Evolutionary conservation across 2,113 vertebrate species (phyloP), one percentile per base, ranked within the genome.

Genomic region (Clarias gariepinus): DNA sequence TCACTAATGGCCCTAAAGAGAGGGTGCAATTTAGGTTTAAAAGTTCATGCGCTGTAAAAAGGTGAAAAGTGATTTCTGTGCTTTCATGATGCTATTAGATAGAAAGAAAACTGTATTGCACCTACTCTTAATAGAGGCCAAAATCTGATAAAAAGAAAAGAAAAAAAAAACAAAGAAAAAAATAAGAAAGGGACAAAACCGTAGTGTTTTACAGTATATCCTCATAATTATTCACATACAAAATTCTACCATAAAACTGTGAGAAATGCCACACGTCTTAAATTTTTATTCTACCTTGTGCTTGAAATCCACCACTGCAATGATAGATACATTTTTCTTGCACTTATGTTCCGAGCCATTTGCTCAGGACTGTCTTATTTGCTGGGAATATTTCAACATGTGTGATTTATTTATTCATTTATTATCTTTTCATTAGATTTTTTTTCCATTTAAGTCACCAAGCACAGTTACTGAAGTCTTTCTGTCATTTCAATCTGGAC

Each of bases 11-110:
- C 53, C 89, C 57, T 86, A 85, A 87, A 89, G 90, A 86, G 88
- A 83, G 89, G 88, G 89, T 92, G 88, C 89, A 90, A 89, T 82
- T 88, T 81, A 90, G 90, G 84, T 61, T 89, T 85, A 60, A 55
- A 53, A 77, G 53, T 36, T 21, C 41, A 64, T 9, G 16, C 33
- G 12, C 47, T 58, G 58, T 25, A 52, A 53, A n/a, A 60, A 25
- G 19, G 19, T 63, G n/a, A 64, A 28, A 41, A 21, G 28, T 12
- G 36, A 58, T 81, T 36, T 60, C 33, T 69, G 57, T 82, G 79
- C 41, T 82, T 60, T 86, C 15, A 53, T 74, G 19, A 82, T 63
- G 57, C 68, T 30, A 3, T 52, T 66, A 23, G 16, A 47, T 71
- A 60, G 21, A 52, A 64, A 82, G 61, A 64, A 57, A 33, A 80